Percentiles rank a stretch among this genome's conserved stretches.
phyloP scores from a whole-genome alignment of 2,888 invertebrate species.

The Torymus aiolomorphi region DNA sequence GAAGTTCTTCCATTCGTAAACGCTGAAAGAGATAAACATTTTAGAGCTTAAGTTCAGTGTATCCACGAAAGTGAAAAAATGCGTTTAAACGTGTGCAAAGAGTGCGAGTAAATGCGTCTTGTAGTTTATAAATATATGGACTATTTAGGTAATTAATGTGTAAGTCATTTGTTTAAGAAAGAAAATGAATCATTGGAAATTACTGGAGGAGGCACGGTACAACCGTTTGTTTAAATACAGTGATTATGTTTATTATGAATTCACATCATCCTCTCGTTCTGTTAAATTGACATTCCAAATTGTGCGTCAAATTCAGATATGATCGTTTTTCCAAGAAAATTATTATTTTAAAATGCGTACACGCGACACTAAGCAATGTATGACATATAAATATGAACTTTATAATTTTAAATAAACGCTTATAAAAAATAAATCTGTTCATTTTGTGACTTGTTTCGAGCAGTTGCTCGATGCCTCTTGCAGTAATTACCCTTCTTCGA shows the following conservation, averaged over 20 bases:
- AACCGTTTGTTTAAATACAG: slow-evolving; percentile 46
- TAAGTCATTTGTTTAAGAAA: slow-evolving; percentile 48
- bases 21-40: slow-evolving; percentile 16
- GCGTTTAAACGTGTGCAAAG: slow-evolving; percentile 16
- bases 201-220: slow-evolving; percentile 49
- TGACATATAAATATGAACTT: slow-evolving; percentile 34
- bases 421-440: slow-evolving; percentile 42
- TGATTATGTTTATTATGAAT: slow-evolving; percentile 21
- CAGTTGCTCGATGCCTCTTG: slow-evolving; percentile 47
- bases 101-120: slow-evolving; percentile 38
- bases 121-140: slow-evolving; percentile 52
- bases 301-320: slow-evolving; percentile 28
- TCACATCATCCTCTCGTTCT: slow-evolving; percentile 2
- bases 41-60: slow-evolving; percentile 47
- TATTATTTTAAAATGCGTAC: slow-evolving; percentile 28
- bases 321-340: slow-evolving; percentile 18
- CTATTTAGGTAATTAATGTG: slow-evolving; percentile 52
- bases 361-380: slow-evolving; percentile 36
- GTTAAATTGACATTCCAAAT: slow-evolving; percentile 49
- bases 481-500: slow-evolving; percentile 45
- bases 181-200: slow-evolving; percentile 33
- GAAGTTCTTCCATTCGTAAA: slow-evolving; percentile 33
- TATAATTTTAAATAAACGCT: slow-evolving; percentile 48
- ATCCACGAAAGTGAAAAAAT: slow-evolving; percentile 31
- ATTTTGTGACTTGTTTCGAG: slow-evolving; percentile 27